phyloP scores from a whole-genome alignment of 2,113 vertebrate genomes.

The Aptenodytes forsteri region DNA sequence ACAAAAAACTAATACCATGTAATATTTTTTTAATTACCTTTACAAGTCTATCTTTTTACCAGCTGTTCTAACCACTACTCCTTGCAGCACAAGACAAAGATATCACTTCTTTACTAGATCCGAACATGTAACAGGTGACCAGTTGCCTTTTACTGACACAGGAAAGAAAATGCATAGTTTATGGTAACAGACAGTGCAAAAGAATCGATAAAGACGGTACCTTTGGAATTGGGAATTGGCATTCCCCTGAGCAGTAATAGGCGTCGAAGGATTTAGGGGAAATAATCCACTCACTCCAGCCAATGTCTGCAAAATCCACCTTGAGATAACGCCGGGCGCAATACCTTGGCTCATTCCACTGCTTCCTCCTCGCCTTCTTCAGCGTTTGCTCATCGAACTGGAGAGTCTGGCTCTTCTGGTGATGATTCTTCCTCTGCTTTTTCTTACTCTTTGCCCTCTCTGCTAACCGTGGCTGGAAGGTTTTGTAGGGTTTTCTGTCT shows the following conservation, averaged over 20 bases:
- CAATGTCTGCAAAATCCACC: constrained; percentile 97
- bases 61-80: background rate
- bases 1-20: background rate
- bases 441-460: constrained; percentile 83
- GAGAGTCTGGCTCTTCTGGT: constrained; percentile 86
- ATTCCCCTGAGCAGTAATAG: constrained; percentile 94
- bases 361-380: constrained; percentile 91
- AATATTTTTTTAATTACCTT: background rate
- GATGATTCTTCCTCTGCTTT: constrained; percentile 84
- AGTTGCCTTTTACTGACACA: background rate
- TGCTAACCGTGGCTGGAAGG: constrained; percentile 76
- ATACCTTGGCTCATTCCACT: constrained; percentile 89
- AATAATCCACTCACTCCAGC: constrained; percentile 99
- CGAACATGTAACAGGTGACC: background rate
- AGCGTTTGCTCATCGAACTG: constrained; percentile 94
- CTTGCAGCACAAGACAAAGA: background rate
- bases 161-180: background rate
- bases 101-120: background rate
- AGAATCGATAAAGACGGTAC: constrained; percentile 54
- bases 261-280: constrained; percentile 96
- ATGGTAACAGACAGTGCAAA: background rate
- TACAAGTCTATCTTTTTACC: background rate
- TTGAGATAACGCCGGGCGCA: constrained; percentile 92
- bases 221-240: constrained; percentile 99
- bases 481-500: constrained; percentile 81